phyloP scores from a whole-genome alignment of 1,140 invertebrate genomes.

The Drosophila kohkoa region DNA sequence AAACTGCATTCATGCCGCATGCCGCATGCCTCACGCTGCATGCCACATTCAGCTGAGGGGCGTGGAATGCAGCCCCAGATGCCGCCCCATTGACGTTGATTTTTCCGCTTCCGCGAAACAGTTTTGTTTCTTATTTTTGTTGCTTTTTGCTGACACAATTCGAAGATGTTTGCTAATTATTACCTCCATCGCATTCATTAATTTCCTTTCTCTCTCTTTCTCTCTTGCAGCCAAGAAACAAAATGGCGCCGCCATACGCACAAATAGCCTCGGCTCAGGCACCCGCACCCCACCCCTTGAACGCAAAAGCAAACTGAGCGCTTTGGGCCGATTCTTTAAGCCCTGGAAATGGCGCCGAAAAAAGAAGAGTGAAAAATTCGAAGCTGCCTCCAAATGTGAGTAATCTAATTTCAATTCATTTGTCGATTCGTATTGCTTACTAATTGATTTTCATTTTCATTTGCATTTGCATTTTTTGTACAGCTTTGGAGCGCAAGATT shows the following conservation, averaged over 20 bases:
- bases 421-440: background rate
- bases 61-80: constrained; percentile 51
- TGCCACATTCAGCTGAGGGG: constrained; percentile 34
- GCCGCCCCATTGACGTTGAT: constrained; percentile 40
- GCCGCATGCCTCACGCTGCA: constrained; percentile 19
- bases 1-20: constrained; percentile 26
- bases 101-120: constrained; percentile 59
- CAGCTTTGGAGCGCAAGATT: constrained; percentile 98
- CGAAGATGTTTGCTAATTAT: constrained; percentile 51
- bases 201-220: constrained; percentile 12
- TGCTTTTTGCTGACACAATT: constrained; percentile 28
- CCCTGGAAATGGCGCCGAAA: constrained; percentile 99
- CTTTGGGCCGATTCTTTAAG: constrained; percentile 97
- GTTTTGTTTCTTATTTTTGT: constrained; percentile 18
- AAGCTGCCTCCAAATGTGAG: constrained; percentile 97
- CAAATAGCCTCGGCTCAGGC: constrained; percentile 93
- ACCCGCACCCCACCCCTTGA: constrained; percentile 92
- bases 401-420: constrained; percentile 56
- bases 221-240: constrained; percentile 93
- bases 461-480: constrained; percentile 58
- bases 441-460: constrained; percentile 3
- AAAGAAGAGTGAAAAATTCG: constrained; percentile 99
- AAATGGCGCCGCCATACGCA: constrained; percentile 94
- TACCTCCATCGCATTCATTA: constrained; percentile 1
- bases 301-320: constrained; percentile 96